Base-by-base conservation (phyloP, 2,113 vertebrate species). In the Rhinoderma darwinii region DNA sequence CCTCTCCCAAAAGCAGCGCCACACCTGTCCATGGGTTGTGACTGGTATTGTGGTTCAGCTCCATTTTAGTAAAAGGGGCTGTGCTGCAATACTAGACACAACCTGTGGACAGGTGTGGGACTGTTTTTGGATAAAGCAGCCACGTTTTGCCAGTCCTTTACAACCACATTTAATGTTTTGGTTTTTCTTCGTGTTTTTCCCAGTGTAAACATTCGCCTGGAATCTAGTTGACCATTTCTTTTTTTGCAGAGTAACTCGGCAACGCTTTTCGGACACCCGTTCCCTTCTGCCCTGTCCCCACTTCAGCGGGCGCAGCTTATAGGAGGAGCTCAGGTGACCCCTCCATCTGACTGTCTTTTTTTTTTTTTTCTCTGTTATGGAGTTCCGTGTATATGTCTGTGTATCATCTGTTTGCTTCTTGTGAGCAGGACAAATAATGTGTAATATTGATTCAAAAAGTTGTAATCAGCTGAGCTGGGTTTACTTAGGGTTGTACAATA, bases 271-370 rank as follows among this genome's bases (percentile, higher is more conserved):
- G 96, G 96, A 44, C 94, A 96, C 87, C 96, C 97, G 0, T 99
- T 99, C 82, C 95, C 97, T 50, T 96, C 97, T 0, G 96, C 98
- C 77, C 94, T 99, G 91, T 98, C 95, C 83, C 97, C 97, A 88
- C 94, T 99, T 88, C 97, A 99, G 88, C 93, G 97, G 89, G 97
- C 97, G 1, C 97, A 99, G 93, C 93, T 99, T 81, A 92, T 95
- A 0, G 95, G 94, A 91, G 94, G 95, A 89, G 25, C 68, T 22
- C 12, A 7, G 2, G 35, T 1, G 2, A 5, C 15, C 0, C n/a
- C 3, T 32, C 0, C 20, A 20, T 82, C 25, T 78, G 17, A 39
- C 14, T 80, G 25, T 51, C 22, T 0, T 5, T 22, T 86, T 83
- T 59, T 63, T 32, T 30, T 10, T 12, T 10, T 75, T 22, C 8